Evolutionary conservation across 2,113 vertebrate species (phyloP).

Genomic region (Eclectus roratus): DNA sequence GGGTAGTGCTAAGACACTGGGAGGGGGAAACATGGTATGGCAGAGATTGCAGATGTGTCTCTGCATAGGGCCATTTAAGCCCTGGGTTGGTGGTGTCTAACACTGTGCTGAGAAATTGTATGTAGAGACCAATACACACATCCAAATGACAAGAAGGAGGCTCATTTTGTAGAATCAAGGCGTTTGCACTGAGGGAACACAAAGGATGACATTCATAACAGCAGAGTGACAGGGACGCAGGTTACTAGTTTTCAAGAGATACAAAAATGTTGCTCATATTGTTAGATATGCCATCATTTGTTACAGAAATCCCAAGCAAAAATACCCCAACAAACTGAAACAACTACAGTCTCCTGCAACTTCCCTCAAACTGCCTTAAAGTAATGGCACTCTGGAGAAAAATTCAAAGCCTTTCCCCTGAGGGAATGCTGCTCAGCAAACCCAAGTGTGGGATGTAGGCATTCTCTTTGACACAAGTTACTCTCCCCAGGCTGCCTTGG

Average conservation of each 20-base stretch:
- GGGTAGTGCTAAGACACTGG: background rate
- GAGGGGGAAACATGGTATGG: rapidly evolving
- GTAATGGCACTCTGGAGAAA: background rate
- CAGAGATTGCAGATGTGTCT: background rate
- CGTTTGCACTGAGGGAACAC: background rate
- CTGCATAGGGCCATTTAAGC: background rate
- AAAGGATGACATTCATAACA: background rate
- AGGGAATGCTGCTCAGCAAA: background rate
- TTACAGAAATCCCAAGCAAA: background rate
- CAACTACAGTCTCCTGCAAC: background rate
- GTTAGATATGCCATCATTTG: background rate
- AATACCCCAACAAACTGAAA: background rate
- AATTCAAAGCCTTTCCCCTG: background rate
- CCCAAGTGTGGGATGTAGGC: background rate
- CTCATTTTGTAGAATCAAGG: background rate
- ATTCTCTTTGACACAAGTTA: background rate
- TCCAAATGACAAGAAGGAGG: background rate
- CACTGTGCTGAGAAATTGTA: background rate
- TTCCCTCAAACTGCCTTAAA: background rate
- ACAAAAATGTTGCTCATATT: background rate
- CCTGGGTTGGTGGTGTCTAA: background rate
- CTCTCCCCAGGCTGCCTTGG: background rate
- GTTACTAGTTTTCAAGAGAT: background rate
- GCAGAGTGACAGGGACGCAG: background rate
- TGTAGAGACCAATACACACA: background rate